Percentiles rank a stretch among this genome's conserved stretches.
phyloP scores from a whole-genome alignment of 92 coral and sea anemone species.

The Ricordea florida region DNA sequence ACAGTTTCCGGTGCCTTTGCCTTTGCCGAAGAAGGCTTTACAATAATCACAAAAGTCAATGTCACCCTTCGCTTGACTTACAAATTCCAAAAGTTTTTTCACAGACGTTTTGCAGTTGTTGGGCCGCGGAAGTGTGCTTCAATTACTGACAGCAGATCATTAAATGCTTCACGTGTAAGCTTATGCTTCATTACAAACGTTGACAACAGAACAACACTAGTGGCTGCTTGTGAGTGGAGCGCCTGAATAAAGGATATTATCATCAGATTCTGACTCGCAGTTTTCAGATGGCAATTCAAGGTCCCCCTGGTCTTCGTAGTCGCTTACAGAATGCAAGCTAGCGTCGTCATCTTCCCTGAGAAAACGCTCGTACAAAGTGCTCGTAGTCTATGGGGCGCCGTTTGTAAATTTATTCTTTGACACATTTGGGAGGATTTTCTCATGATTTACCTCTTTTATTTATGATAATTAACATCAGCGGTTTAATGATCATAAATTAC shows the following conservation, averaged over 20 bases:
- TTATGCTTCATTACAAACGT: conserved; percentile 61
- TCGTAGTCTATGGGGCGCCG: neutral
- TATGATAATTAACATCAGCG: too few species aligned
- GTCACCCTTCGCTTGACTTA: conserved; percentile 46
- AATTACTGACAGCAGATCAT: conserved; percentile 56
- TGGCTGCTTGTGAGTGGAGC: conserved; percentile 54
- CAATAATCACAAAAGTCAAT: conserved; percentile 46
- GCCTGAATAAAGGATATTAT: conserved; percentile 33
- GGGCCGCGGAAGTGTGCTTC: conserved; percentile 66
- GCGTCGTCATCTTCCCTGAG: conserved; percentile 41
- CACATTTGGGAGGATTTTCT: too few species aligned
- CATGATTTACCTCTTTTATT: too few species aligned
- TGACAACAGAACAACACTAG: conserved; percentile 49
- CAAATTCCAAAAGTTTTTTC: conserved; percentile 27
- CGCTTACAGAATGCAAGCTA: conserved; percentile 24
- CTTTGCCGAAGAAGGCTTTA: conserved; percentile 40
- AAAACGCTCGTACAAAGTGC: neutral
- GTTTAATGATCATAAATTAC: too few species aligned
- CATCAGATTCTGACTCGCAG: conserved; percentile 25
- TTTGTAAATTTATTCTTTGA: too few species aligned
- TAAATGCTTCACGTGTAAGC: conserved; percentile 48
- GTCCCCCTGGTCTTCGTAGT: conserved; percentile 4
- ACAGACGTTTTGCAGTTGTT: conserved; percentile 58
- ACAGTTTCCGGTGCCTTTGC: conserved; percentile 14
- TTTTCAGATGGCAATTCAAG: conserved; percentile 5